phyloP scores from a whole-genome alignment of 2,888 invertebrate genomes.

The Octonoba sinensis region DNA sequence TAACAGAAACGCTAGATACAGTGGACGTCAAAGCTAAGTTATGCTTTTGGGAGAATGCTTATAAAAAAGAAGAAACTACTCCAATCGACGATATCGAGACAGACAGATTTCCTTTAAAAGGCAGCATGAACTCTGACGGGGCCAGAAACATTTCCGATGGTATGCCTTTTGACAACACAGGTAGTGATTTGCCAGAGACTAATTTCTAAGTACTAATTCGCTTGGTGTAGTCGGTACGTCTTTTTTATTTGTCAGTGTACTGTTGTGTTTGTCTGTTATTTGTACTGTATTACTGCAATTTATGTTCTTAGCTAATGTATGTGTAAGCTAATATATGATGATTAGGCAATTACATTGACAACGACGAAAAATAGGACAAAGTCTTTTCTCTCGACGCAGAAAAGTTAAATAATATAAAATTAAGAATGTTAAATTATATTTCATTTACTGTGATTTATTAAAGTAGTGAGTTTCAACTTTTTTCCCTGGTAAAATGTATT shows the following conservation, averaged over 20 bases:
- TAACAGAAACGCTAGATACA: not conserved
- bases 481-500: too few species aligned
- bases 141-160: not conserved
- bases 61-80: not conserved
- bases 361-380: too few species aligned
- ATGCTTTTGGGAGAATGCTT: slow-evolving; percentile 49
- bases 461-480: too few species aligned
- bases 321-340: not conserved
- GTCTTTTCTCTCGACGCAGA: too few species aligned
- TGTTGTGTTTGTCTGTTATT: not conserved
- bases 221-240: slow-evolving; percentile 9
- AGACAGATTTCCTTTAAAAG: not conserved
- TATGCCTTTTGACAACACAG: not conserved
- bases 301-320: not conserved
- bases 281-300: not conserved
- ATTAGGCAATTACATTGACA: not conserved
- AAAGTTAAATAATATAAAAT: too few species aligned
- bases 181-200: slow-evolving; percentile 11
- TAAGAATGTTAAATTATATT: too few species aligned
- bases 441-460: too few species aligned
- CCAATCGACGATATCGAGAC: not conserved
- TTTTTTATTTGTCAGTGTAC: not conserved
- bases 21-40: slow-evolving; percentile 23
- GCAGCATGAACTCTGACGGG: not conserved
- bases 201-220: slow-evolving; percentile 5